These are phyloP conservation scores for Temnothorax nylanderi DNA, from an alignment of 1,140 invertebrate species.

Conservation along the genomic window DNA sequence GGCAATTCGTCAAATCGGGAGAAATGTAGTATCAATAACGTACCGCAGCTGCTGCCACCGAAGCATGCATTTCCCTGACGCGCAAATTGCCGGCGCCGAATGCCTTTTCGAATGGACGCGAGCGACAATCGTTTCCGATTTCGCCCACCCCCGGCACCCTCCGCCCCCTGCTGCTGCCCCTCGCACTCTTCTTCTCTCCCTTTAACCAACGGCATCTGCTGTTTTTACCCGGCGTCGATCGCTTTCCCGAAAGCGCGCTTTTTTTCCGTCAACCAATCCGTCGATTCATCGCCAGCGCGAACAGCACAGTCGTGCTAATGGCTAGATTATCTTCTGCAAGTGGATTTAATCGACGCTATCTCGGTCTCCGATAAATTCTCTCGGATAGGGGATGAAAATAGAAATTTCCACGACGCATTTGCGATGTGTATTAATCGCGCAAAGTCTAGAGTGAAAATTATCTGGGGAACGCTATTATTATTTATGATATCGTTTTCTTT, in stretches of 20 bases:
- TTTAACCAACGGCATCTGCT: constrained; percentile 31
- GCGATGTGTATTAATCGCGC: background rate
- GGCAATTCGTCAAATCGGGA: constrained; percentile 86
- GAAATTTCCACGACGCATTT: background rate
- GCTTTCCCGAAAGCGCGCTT: constrained; percentile 60
- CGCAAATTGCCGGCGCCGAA: constrained; percentile 78
- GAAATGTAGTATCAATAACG: constrained; percentile 87
- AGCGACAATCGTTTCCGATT: constrained; percentile 77
- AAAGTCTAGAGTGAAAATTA: background rate
- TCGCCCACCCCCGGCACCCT: constrained; percentile 21
- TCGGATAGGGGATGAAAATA: background rate
- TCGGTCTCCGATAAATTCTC: background rate
- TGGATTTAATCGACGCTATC: constrained; percentile 25
- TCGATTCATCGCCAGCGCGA: constrained; percentile 49
- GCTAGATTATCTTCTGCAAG: constrained; percentile 28
- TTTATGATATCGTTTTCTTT: background rate
- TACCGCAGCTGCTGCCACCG: constrained; percentile 84
- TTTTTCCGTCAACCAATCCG: constrained; percentile 61
- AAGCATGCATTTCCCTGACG: constrained; percentile 83
- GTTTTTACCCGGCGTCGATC: constrained; percentile 61
- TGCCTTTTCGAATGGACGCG: constrained; percentile 60
- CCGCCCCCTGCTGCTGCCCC: background rate
- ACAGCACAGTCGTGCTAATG: constrained; percentile 15
- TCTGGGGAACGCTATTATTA: background rate
- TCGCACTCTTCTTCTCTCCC: background rate